These are phyloP conservation scores for Drosophila setifemur DNA, from an alignment of 1,140 invertebrate species.

Conservation along the genomic window DNA sequence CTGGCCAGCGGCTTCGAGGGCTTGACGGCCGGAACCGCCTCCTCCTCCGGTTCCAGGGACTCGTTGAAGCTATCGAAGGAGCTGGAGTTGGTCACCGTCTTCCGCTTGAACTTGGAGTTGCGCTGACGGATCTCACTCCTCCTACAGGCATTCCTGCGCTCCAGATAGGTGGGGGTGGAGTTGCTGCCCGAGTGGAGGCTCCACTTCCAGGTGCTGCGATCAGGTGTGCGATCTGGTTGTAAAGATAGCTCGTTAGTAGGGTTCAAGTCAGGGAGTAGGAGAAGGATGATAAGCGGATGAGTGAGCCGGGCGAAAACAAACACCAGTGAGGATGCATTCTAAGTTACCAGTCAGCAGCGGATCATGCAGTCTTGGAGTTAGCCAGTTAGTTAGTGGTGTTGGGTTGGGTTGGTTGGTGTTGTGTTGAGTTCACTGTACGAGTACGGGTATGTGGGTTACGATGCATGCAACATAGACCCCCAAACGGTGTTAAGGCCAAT, in stretches of 20 bases:
- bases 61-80: slow-evolving; percentile 79
- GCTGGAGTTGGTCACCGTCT: slow-evolving; percentile 71
- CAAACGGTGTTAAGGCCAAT: slow-evolving; percentile 38
- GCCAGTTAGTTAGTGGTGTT: not conserved
- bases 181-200: slow-evolving; percentile 83
- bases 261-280: not conserved
- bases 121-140: slow-evolving; percentile 83
- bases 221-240: slow-evolving; percentile 72
- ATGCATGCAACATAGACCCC: slow-evolving; percentile 45
- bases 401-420: slow-evolving; percentile 5
- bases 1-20: slow-evolving; percentile 45
- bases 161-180: slow-evolving; percentile 94
- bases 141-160: slow-evolving; percentile 85
- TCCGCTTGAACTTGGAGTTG: slow-evolving; percentile 85
- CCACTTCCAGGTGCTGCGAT: slow-evolving; percentile 82
- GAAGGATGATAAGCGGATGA: slow-evolving; percentile 15
- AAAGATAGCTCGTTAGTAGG: not conserved
- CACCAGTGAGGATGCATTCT: slow-evolving; percentile 45
- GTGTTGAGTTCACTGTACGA: slow-evolving; percentile 5
- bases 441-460: slow-evolving; percentile 23
- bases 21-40: slow-evolving; percentile 14
- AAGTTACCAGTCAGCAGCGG: not conserved
- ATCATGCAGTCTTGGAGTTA: slow-evolving; percentile 9
- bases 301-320: slow-evolving; percentile 17
- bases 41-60: slow-evolving; percentile 40